Base-by-base conservation (phyloP, 2,797 vertebrate genomes). In the Columba guinea region DNA sequence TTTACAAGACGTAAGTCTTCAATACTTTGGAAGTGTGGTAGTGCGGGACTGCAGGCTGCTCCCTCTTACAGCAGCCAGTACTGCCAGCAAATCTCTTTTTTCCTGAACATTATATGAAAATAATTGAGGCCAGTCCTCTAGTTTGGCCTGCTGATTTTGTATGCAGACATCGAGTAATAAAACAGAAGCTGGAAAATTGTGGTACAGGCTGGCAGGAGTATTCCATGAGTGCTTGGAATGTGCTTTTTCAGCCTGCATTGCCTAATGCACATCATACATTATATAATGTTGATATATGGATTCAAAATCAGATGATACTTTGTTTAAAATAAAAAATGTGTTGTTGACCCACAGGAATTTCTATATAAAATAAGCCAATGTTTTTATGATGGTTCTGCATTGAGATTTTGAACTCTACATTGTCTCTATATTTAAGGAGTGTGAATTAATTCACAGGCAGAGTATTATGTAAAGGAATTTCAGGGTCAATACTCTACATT, bases 51-150 rank as follows among this genome's bases (percentile, higher is more conserved):
- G 44, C 76, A 71, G 79, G 46, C 68, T 85, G 35, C 58, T 91
- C 15, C 23, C 41, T 64, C 68, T 70, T 58, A 21, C 22, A 64
- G 35, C 69, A 90, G 7, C 48, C 35, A 41, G 68, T 27, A 32
- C 5, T 65, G 35, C 62, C 81, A 92, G 69, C 37, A 92, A 84
- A 75, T 35, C 24, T 44, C 23, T 84, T 64, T 84, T 70, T 60
- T 91, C 9, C 41, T 81, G 51, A 75, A 81, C 59, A 21, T 81
- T 78, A 27, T 18, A 70, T 52, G 65, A 78, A 75, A 65, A 44
- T 83, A 87, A 86, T 78, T 64, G 37, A 94, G 62, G 55, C 52
- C 65, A 87, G 56, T 84, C 53, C 41, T 95, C 82, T 89, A 53
- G 53, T 84, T 89, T 82, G 69, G 71, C 68, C 53, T 55, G 79